These are phyloP conservation scores for Pseudochaenichthys georgianus DNA, from an alignment of 2,797 vertebrate genomes.

Conservation along the genomic window DNA sequence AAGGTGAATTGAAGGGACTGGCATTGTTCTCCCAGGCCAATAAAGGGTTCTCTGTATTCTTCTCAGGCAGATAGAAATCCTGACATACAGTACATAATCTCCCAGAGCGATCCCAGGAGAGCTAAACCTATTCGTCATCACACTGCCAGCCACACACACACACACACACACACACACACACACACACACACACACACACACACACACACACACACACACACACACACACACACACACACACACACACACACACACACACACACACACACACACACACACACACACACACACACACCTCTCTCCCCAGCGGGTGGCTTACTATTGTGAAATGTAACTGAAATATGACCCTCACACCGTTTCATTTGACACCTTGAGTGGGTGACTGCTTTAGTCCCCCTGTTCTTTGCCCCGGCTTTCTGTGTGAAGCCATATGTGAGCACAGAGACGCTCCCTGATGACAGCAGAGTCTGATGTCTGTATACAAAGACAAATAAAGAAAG, in stretches of 20 bases:
- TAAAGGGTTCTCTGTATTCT: constrained; percentile 36
- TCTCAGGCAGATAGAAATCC: constrained; percentile 62
- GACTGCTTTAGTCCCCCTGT: constrained; percentile 51
- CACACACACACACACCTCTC: constrained; percentile 2
- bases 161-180: constrained; percentile 14
- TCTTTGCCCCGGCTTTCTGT: constrained; percentile 34
- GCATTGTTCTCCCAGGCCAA: constrained; percentile 4
- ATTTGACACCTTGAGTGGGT: constrained; percentile 41
- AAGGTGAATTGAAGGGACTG: neutral
- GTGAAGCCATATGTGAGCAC: constrained; percentile 57
- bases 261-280: constrained; percentile 30
- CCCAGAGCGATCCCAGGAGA: constrained; percentile 56
- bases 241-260: constrained; percentile 12
- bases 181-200: neutral
- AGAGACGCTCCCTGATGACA: constrained; percentile 42
- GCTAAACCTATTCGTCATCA: constrained; percentile 63
- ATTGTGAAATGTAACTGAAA: constrained; percentile 53
- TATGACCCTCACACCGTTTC: constrained; percentile 62
- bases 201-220: neutral
- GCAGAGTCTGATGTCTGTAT: constrained; percentile 24
- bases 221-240: neutral
- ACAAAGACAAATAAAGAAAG: constrained; percentile 10
- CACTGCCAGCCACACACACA: neutral
- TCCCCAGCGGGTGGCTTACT: constrained; percentile 40
- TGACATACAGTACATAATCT: constrained; percentile 60